phyloP scores from a whole-genome alignment of 2,797 vertebrate genomes.

The Coreius guichenoti region DNA sequence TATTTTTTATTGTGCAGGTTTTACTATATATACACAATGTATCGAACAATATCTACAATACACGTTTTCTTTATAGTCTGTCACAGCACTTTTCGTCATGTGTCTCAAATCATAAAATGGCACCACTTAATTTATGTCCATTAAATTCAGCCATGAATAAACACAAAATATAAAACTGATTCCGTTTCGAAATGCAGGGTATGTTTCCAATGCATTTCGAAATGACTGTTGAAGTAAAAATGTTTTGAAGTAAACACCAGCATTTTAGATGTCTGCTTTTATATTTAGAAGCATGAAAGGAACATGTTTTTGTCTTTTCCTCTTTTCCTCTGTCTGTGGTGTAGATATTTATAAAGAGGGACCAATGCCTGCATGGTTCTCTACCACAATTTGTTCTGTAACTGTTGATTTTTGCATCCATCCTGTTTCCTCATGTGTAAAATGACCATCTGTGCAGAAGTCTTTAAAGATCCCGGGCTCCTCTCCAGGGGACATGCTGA shows the following conservation, averaged over 20 bases:
- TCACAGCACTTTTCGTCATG: not conserved
- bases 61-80: not conserved
- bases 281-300: slow-evolving; percentile 72
- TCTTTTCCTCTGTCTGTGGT: slow-evolving; percentile 67
- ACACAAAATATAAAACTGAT: slow-evolving; percentile 18
- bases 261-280: slow-evolving; percentile 61
- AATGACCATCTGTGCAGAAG: slow-evolving; percentile 67
- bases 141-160: not conserved
- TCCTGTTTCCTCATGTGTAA: slow-evolving; percentile 67
- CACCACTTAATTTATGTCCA: not conserved
- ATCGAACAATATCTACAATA: not conserved
- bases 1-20: not conserved
- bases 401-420: slow-evolving; percentile 71
- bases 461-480: slow-evolving; percentile 50
- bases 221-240: slow-evolving; percentile 21
- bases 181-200: slow-evolving; percentile 2
- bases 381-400: slow-evolving; percentile 68
- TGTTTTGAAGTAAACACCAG: slow-evolving; percentile 53
- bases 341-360: slow-evolving; percentile 76
- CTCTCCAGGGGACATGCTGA: slow-evolving; percentile 41
- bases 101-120: not conserved
- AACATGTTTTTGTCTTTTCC: slow-evolving; percentile 73
- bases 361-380: slow-evolving; percentile 67
- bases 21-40: not conserved
- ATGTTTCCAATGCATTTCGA: slow-evolving; percentile 24